Evolutionary conservation across 2,797 vertebrate genomes (phyloP).

Genomic region (Cossypha polioptera): DNA sequence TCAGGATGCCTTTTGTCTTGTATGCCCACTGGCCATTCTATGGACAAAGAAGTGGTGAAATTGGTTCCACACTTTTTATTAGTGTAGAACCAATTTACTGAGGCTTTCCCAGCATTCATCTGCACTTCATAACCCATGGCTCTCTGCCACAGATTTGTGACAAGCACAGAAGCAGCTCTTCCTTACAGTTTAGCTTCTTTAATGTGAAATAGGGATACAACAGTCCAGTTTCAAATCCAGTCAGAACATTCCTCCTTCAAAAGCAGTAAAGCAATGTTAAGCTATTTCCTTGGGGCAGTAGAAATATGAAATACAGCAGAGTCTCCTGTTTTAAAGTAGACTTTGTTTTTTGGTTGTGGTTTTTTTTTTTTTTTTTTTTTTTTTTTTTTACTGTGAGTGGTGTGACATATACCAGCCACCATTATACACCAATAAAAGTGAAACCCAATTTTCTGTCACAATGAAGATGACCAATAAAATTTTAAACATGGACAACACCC

Average conservation of each 20-base stretch:
- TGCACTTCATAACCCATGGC: neutral
- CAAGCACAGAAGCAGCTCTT: neutral
- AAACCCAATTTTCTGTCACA: constrained; percentile 50
- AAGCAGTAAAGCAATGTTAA: constrained; percentile 21
- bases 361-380: neutral
- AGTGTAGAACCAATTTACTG: neutral
- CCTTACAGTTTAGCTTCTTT: neutral
- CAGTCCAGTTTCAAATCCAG: neutral
- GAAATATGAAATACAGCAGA: constrained; percentile 21
- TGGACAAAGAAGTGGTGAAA: neutral
- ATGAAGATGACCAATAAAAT: constrained; percentile 18
- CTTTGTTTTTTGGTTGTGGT: neutral
- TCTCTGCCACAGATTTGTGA: neutral
- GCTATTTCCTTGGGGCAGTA: constrained; percentile 7
- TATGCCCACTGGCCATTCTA: neutral
- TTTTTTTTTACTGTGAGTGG: neutral
- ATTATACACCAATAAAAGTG: constrained; percentile 15
- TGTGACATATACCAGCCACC: neutral
- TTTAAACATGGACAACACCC: neutral
- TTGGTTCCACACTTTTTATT: neutral
- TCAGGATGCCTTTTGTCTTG: neutral
- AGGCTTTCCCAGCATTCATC: neutral
- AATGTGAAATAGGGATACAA: neutral
- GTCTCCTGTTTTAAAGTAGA: constrained; percentile 3
- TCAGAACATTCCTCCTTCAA: constrained; percentile 2